Evolutionary conservation across 2,113 vertebrate species (phyloP).

Genomic region (Microcebus lehilahytsara): DNA sequence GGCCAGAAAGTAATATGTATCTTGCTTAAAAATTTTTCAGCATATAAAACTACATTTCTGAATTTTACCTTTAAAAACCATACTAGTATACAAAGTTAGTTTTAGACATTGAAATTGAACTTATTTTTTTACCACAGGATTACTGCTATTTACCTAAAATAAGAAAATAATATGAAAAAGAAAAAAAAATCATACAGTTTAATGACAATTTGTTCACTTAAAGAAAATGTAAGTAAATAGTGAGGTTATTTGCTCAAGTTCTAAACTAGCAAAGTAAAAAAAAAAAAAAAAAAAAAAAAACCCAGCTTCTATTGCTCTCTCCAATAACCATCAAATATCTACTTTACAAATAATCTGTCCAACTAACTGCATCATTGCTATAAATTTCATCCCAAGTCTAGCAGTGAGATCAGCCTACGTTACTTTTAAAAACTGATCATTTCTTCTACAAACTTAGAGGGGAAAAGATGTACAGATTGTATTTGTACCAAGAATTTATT

Average conservation of each 20-base stretch:
- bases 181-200: background rate
- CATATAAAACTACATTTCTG: background rate
- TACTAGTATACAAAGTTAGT: background rate
- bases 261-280: background rate
- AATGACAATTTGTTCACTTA: background rate
- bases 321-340: background rate
- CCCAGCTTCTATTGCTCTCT: background rate
- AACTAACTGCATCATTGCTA: background rate
- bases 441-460: background rate
- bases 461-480: background rate
- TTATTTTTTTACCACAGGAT: background rate
- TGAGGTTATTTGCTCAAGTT: background rate
- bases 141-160: background rate
- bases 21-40: constrained; percentile 29
- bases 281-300: background rate
- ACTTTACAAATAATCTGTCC: background rate
- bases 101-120: background rate
- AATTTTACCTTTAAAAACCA: constrained; percentile 50
- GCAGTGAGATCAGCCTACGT: background rate
- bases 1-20: background rate
- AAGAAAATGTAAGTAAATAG: background rate
- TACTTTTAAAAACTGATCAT: background rate
- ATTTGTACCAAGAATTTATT: background rate
- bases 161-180: background rate
- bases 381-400: background rate